Percentiles rank a stretch among this genome's conserved stretches.
Evolutionary conservation across 2,113 vertebrate genomes (phyloP).

Genomic region (Phylloscopus trochilus): DNA sequence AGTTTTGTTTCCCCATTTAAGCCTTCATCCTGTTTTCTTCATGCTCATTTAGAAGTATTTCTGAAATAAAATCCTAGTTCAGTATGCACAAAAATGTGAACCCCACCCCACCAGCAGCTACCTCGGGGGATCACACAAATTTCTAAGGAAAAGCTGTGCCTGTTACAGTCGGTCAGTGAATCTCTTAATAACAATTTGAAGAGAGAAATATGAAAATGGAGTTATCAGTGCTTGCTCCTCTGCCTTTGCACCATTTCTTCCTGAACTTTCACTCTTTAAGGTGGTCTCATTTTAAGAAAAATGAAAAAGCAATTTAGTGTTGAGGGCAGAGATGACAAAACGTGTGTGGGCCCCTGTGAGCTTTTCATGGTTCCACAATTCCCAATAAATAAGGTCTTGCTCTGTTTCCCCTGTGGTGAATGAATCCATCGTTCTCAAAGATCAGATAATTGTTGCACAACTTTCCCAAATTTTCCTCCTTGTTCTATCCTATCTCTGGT

Average conservation of each 20-base stretch:
- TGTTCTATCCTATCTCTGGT: not conserved
- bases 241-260: not conserved
- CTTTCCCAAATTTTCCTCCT: not conserved
- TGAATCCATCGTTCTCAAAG: not conserved
- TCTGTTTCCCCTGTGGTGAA: not conserved
- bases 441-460: not conserved
- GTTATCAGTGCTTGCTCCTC: not conserved
- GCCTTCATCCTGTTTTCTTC: not conserved
- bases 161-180: not conserved
- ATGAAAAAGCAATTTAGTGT: not conserved
- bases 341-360: accelerated
- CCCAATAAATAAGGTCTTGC: not conserved
- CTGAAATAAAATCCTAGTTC: not conserved
- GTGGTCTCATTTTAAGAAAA: not conserved
- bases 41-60: not conserved
- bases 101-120: not conserved
- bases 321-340: not conserved
- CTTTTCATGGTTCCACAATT: not conserved
- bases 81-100: not conserved
- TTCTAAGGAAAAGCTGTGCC: not conserved
- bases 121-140: not conserved
- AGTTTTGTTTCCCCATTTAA: not conserved
- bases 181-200: not conserved
- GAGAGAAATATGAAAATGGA: not conserved
- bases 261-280: not conserved